These are phyloP conservation scores for Nycteola revayana DNA, from an alignment of 2,888 invertebrate species.

Conservation along the genomic window DNA sequence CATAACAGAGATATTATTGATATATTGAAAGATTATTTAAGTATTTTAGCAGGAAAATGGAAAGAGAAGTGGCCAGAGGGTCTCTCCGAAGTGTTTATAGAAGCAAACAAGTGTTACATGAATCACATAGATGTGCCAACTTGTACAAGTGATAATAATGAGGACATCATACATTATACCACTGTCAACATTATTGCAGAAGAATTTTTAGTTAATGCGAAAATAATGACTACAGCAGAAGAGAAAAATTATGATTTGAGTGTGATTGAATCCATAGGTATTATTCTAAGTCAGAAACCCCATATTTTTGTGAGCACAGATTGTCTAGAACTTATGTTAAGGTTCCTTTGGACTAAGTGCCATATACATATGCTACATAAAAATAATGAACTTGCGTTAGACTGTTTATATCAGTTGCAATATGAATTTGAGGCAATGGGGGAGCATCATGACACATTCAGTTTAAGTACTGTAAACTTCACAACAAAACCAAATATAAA, in stretches of 20 bases:
- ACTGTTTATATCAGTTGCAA: conserved; percentile 65
- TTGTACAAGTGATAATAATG: conserved; percentile 55
- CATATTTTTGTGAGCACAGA: conserved; percentile 56
- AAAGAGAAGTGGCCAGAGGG: conserved; percentile 84
- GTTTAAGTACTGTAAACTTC: conserved; percentile 60
- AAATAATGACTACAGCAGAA: conserved; percentile 47
- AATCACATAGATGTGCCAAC: conserved; percentile 69
- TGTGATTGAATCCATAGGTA: conserved; percentile 62
- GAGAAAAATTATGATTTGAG: conserved; percentile 54
- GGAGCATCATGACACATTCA: conserved; percentile 56
- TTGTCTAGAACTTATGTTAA: conserved; percentile 58
- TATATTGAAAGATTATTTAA: conserved; percentile 83
- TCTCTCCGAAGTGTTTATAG: conserved; percentile 81
- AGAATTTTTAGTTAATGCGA: conserved; percentile 66
- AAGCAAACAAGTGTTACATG: conserved; percentile 81
- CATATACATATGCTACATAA: conserved; percentile 67
- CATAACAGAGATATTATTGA: conserved; percentile 80
- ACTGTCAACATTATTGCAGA: conserved; percentile 63
- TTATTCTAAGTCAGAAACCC: conserved; percentile 59
- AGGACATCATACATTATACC: conserved; percentile 58
- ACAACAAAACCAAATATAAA: conserved; percentile 62
- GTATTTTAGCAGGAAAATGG: conserved; percentile 83
- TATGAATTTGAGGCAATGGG: conserved; percentile 73
- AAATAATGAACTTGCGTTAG: conserved; percentile 64
- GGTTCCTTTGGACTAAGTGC: conserved; percentile 69